Conservation (phyloP, 2,113 vertebrate species). For the Procapra przewalskii region DNA sequence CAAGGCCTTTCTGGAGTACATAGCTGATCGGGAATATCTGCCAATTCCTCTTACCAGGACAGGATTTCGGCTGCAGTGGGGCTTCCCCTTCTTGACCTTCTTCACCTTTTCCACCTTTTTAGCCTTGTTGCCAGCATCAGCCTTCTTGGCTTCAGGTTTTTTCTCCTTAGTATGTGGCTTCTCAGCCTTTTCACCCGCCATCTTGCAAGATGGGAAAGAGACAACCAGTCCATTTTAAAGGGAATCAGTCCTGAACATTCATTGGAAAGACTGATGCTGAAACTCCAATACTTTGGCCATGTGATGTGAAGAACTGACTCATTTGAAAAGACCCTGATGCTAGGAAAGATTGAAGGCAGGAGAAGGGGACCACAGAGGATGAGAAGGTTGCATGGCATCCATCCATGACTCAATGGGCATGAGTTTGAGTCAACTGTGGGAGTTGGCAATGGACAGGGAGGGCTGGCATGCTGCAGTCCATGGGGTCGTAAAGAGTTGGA, state of each 20-base stretch:
- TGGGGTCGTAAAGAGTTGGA: rapidly evolving
- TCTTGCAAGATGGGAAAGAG: too few relatives aligned
- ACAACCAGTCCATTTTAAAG: neutral
- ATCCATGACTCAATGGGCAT: neutral
- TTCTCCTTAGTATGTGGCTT: too few relatives aligned
- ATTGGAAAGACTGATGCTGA: neutral
- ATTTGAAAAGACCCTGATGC: neutral
- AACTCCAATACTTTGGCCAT: neutral
- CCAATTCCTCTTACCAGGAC: too few relatives aligned
- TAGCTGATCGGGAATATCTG: too few relatives aligned
- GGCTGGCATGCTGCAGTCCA: neutral
- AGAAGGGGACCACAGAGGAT: rapidly evolving
- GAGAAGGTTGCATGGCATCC: neutral
- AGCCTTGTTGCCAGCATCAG: too few relatives aligned
- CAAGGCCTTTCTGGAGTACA: too few relatives aligned
- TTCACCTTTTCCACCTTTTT: too few relatives aligned
- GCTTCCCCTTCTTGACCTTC: too few relatives aligned
- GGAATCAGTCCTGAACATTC: neutral
- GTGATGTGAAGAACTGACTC: neutral
- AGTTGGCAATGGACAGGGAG: neutral
- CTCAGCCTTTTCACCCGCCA: too few relatives aligned
- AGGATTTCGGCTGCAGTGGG: too few relatives aligned
- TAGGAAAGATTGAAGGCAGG: neutral
- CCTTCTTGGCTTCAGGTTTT: too few relatives aligned
- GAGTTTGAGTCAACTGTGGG: neutral